phyloP scores from a whole-genome alignment of 2,888 invertebrate species.

The Sphaerolaimus hirsutus region DNA sequence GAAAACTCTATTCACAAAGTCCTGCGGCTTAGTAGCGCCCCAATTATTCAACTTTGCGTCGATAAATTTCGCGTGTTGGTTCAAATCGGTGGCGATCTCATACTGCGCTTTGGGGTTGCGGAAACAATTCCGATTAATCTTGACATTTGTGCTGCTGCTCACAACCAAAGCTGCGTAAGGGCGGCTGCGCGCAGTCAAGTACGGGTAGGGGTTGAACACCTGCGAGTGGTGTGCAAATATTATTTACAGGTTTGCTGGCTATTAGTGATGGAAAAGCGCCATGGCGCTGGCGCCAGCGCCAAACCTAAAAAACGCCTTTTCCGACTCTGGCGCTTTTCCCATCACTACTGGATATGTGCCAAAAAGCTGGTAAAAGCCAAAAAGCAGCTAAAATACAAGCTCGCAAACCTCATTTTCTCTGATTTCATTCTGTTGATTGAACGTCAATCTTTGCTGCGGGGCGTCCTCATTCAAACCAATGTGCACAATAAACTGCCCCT shows the following conservation, averaged over 20 bases:
- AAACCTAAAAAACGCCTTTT: no score
- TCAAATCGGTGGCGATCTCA: constrained; percentile 79
- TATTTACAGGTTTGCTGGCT: constrained; percentile 35
- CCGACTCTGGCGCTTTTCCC: no score
- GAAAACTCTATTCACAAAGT: constrained; percentile 29
- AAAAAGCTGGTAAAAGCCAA: not conserved
- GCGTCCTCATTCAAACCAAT: constrained; percentile 33
- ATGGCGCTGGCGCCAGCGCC: no score
- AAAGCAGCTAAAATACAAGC: not conserved
- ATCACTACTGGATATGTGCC: no score
- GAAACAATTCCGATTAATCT: constrained; percentile 59
- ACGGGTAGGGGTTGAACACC: constrained; percentile 58
- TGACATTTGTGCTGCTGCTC: constrained; percentile 53
- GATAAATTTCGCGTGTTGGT: constrained; percentile 73
- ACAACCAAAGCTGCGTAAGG: constrained; percentile 77
- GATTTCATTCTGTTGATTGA: constrained; percentile 23
- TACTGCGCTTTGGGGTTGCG: constrained; percentile 64
- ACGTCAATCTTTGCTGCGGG: constrained; percentile 12
- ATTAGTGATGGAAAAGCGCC: no score
- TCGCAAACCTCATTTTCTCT: not conserved
- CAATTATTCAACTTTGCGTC: constrained; percentile 85
- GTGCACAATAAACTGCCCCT: constrained; percentile 25
- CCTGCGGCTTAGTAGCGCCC: constrained; percentile 31
- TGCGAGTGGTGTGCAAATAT: constrained; percentile 57
- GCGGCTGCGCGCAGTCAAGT: constrained; percentile 59